Conservation (phyloP, 2,797 vertebrate species). For the Kryptopterus vitreolus region DNA sequence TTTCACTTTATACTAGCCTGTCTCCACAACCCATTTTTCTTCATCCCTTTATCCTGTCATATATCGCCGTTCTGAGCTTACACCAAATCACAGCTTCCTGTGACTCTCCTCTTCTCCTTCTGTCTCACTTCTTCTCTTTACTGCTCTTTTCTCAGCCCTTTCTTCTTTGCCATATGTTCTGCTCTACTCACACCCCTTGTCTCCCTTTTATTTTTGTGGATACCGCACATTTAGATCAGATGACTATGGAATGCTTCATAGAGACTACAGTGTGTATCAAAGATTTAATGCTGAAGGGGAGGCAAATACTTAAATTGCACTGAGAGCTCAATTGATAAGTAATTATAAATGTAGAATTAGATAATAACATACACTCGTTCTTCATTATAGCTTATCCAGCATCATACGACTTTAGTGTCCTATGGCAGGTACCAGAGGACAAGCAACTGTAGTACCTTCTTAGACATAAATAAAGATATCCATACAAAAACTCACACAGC, state of each 20-base stretch:
- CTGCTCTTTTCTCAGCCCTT: neutral
- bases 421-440: neutral
- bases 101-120: neutral
- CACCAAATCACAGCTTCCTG: slow-evolving; percentile 29
- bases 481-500: neutral
- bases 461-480: neutral
- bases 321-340: neutral
- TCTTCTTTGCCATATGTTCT: slow-evolving; percentile 13
- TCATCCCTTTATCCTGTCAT: slow-evolving; percentile 26
- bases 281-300: too few relatives aligned
- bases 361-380: neutral
- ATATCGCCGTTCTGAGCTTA: slow-evolving; percentile 21
- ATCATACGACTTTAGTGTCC: neutral
- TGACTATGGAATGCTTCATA: too few relatives aligned
- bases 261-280: too few relatives aligned
- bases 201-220: slow-evolving; percentile 36
- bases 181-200: slow-evolving; percentile 44
- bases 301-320: too few relatives aligned
- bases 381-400: neutral
- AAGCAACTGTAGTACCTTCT: neutral
- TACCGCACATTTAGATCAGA: slow-evolving; percentile 24
- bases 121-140: neutral
- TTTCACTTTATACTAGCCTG: slow-evolving; percentile 39
- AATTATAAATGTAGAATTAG: neutral
- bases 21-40: slow-evolving; percentile 17